These are phyloP conservation scores for Athene cunicularia DNA, from an alignment of 2,113 vertebrate species.

Conservation along the genomic window DNA sequence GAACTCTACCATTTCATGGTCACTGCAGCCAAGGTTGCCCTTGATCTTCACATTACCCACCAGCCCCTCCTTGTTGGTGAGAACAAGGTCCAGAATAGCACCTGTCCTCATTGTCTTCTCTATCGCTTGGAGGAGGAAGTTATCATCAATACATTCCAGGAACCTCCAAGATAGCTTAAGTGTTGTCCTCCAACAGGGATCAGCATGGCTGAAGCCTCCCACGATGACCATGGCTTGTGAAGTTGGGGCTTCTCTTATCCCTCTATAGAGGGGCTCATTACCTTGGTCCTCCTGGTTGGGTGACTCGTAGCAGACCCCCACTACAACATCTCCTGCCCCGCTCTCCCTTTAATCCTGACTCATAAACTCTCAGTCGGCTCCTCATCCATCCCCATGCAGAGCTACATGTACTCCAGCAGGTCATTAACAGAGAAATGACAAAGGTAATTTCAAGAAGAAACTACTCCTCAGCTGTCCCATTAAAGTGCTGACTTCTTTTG, in stretches of 20 bases:
- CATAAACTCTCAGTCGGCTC: background rate
- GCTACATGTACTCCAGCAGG: background rate
- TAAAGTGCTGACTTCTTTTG: background rate
- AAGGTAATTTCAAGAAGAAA: background rate
- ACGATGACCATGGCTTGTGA: background rate
- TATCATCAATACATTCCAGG: background rate
- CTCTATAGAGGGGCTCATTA: background rate
- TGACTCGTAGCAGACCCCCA: background rate
- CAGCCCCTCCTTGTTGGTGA: background rate
- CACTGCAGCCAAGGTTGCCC: background rate
- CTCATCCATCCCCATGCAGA: background rate
- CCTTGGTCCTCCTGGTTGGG: background rate
- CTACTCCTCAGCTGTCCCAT: background rate
- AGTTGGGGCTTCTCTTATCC: background rate
- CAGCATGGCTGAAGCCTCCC: background rate
- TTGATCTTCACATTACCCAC: background rate
- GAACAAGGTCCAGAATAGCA: background rate
- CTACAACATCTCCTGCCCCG: background rate
- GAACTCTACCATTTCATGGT: too few species aligned
- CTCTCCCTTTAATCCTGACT: background rate
- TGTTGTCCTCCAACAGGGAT: background rate
- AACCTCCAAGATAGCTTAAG: background rate
- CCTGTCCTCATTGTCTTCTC: background rate
- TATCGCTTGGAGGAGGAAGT: background rate
- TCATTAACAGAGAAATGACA: background rate